Base-by-base conservation (phyloP, 1,140 invertebrate species). In the Myzus persicae region DNA sequence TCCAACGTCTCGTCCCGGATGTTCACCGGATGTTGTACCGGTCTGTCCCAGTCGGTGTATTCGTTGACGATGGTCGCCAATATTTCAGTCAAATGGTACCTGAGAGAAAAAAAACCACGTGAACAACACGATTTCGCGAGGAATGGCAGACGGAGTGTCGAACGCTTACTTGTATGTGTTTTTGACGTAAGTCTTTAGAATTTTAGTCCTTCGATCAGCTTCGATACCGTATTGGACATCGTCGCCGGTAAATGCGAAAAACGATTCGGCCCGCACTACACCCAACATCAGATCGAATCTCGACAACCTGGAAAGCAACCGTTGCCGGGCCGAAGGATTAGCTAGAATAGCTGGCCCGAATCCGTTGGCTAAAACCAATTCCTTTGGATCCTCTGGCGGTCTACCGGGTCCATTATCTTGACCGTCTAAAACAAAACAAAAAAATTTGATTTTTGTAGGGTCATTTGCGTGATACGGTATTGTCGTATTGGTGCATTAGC, bases 1-100 rank as follows among this genome's bases (percentile, higher is more conserved):
- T 99, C 98, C 82, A 99, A 95, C 0, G 99, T 98, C 95, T 98
- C 98, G 95, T 99, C 98, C 81, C 99, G 84, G 36, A 95, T 94
- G 82, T 94, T 95, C 94, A 98, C 97, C 44, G 98, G 98, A 96
- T 99, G 98, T 94, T 98, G 98, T 20, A 98, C 97, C 6, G 98
- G 98, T 94, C 97, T 96, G 94, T 99, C 98, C 99, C 99, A 99
- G 95, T 99, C 98, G 6, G 98, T 99, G 95, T 99, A 99, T 95
- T 99, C 98, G 95, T 99, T 99, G 94, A 99, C 97, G 94, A 98
- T 98, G 20, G 97, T 98, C 5, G 97, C 97, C 67, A 98, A 95
- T 94, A 98, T 98, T 95, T 98, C 97, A 14, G 97, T 97, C 81
- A 98, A 96, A 95, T 98, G 97, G 95, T 95, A 95, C 90, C 94